Conservation (phyloP, 2,888 invertebrate genomes). For the Brachynemurus nebulosus region DNA sequence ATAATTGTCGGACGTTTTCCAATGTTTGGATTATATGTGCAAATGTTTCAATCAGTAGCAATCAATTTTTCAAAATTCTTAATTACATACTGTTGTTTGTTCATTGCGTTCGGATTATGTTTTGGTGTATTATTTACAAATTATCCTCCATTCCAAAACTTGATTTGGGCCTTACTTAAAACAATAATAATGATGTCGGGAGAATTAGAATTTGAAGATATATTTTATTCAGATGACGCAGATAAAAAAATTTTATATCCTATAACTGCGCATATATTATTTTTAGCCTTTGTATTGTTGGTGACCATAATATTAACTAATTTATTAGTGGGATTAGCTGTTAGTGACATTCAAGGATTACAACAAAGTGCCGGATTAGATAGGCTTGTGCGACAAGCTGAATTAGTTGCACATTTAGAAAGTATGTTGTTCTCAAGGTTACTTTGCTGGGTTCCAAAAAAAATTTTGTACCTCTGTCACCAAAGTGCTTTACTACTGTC, state of each 20-base stretch:
- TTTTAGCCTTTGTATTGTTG: slow-evolving; percentile 59
- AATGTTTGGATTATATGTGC: slow-evolving; percentile 71
- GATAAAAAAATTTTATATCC: slow-evolving; percentile 44
- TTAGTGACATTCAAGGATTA: slow-evolving; percentile 71
- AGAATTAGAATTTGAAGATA: slow-evolving; percentile 72
- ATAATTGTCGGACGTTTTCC: slow-evolving; percentile 77
- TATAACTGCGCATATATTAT: slow-evolving; percentile 60
- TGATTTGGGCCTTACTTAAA: slow-evolving; percentile 52
- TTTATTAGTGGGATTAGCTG: slow-evolving; percentile 70
- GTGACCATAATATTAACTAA: slow-evolving; percentile 74
- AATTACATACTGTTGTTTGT: slow-evolving; percentile 63
- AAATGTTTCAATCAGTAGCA: slow-evolving; percentile 77
- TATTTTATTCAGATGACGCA: slow-evolving; percentile 45
- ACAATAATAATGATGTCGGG: slow-evolving; percentile 84
- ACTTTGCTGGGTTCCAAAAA: slow-evolving; percentile 40
- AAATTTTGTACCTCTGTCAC: slow-evolving; percentile 49
- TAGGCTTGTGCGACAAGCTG: slow-evolving; percentile 65
- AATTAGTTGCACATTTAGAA: slow-evolving; percentile 68
- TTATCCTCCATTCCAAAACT: slow-evolving; percentile 52
- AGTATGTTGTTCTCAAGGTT: slow-evolving; percentile 68
- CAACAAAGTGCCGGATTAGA: slow-evolving; percentile 69
- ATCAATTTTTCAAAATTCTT: slow-evolving; percentile 72
- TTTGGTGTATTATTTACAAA: slow-evolving; percentile 72
- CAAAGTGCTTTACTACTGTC: slow-evolving; percentile 62
- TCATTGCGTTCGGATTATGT: slow-evolving; percentile 66